Evolutionary conservation across 2,797 vertebrate species (phyloP).

Genomic region (Anolis apletophallus): DNA sequence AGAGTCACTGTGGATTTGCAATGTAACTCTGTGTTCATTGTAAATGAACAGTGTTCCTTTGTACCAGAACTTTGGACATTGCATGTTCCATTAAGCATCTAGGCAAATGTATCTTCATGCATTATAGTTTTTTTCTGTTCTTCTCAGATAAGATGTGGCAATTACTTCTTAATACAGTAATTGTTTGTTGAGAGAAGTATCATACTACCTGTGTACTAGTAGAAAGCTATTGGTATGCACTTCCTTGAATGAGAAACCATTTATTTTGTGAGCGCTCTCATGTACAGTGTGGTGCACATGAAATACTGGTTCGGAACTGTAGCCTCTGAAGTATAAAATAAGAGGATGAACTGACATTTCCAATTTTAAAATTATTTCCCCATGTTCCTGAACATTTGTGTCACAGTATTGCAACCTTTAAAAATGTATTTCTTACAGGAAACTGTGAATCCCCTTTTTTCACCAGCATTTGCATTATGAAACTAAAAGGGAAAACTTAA

Average conservation of each 20-base stretch:
- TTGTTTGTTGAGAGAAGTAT: not conserved
- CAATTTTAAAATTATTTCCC: conserved; percentile 19
- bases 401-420: conserved; percentile 30
- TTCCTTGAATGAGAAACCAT: not conserved
- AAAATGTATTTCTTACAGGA: conserved; percentile 37
- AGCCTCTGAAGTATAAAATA: conserved; percentile 19
- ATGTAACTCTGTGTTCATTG: not conserved
- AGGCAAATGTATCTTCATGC: conserved; percentile 4
- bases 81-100: not conserved
- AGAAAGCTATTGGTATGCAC: not conserved
- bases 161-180: not conserved
- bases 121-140: not conserved
- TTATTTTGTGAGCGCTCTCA: not conserved
- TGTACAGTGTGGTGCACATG: not conserved
- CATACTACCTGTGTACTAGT: not conserved
- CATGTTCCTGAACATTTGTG: conserved; percentile 17
- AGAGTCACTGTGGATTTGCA: not conserved
- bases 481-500: conserved; percentile 39
- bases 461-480: conserved; percentile 52
- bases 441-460: conserved; percentile 49
- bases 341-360: conserved; percentile 3
- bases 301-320: conserved; percentile 21
- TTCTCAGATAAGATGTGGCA: not conserved
- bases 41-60: not conserved
- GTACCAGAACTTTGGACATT: not conserved